These are phyloP conservation scores for Cyclargus thomasi DNA, from an alignment of 1,140 invertebrate species.

Conservation along the genomic window DNA sequence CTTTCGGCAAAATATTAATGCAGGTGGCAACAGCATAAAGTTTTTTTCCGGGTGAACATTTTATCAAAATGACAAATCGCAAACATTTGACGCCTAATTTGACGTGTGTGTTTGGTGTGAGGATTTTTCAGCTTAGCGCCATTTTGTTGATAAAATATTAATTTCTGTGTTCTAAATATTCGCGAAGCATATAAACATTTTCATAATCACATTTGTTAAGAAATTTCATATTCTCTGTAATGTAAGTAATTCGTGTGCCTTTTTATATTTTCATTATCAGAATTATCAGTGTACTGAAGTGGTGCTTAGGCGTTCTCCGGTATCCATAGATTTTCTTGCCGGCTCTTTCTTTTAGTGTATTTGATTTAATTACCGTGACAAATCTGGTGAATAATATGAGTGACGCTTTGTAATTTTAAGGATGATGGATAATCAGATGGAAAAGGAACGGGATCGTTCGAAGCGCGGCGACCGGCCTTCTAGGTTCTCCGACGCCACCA, in stretches of 20 bases:
- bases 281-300: no score
- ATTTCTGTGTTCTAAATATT: background rate
- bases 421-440: slow-evolving; percentile 57
- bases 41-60: no score
- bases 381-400: background rate
- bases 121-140: slow-evolving; percentile 6
- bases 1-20: no score
- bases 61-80: background rate
- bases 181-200: background rate
- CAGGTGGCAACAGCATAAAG: no score
- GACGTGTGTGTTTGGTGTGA: no score
- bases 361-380: background rate
- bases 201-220: background rate
- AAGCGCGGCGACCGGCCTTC: slow-evolving; percentile 67
- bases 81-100: background rate
- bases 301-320: no score
- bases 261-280: no score
- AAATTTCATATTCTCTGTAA: background rate
- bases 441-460: slow-evolving; percentile 67
- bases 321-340: background rate
- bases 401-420: background rate
- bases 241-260: background rate
- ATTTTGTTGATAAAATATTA: slow-evolving; percentile 19
- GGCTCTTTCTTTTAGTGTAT: background rate
- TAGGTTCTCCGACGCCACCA: slow-evolving; percentile 64